Conservation (phyloP, 2,888 invertebrate genomes). For the Microplitis deprimator region DNA sequence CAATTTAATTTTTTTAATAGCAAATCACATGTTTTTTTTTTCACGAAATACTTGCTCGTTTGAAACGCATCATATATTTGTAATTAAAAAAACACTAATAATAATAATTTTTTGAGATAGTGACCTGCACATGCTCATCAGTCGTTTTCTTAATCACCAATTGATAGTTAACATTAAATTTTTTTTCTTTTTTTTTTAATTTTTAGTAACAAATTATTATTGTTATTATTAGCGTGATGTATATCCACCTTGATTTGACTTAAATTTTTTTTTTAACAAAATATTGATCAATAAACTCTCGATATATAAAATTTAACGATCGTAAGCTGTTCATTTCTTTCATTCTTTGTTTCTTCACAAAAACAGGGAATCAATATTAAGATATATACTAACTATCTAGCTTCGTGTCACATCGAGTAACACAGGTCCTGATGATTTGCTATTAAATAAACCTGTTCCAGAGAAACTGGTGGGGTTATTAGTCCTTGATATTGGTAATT, state of each 20-base stretch:
- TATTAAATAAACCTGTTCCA: constrained; percentile 64
- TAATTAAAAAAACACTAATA: neutral
- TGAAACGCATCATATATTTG: constrained; percentile 33
- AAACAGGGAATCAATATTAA: neutral
- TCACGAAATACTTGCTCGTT: constrained; percentile 23
- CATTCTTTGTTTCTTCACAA: neutral
- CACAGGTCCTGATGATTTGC: constrained; percentile 62
- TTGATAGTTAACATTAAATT: constrained; percentile 19
- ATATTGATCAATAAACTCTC: constrained; percentile 64
- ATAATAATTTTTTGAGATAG: constrained; percentile 51
- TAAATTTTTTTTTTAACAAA: constrained; percentile 56
- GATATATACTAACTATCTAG: constrained; percentile 54
- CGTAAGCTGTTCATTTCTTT: constrained; percentile 25
- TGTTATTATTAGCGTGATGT: neutral
- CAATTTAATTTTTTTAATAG: neutral
- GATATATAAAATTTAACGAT: constrained; percentile 61
- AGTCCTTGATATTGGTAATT: constrained; percentile 49
- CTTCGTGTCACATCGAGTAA: constrained; percentile 65
- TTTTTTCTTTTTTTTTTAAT: constrained; percentile 45
- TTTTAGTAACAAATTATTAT: constrained; percentile 52
- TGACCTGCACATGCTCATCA: constrained; percentile 61
- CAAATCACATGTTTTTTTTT: constrained; percentile 23
- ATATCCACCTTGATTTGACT: constrained; percentile 3
- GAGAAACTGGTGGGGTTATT: constrained; percentile 58
- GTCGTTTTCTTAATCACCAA: constrained; percentile 24